Base-by-base conservation (phyloP, 2,888 invertebrate species). In the Masnerella sp. region DNA sequence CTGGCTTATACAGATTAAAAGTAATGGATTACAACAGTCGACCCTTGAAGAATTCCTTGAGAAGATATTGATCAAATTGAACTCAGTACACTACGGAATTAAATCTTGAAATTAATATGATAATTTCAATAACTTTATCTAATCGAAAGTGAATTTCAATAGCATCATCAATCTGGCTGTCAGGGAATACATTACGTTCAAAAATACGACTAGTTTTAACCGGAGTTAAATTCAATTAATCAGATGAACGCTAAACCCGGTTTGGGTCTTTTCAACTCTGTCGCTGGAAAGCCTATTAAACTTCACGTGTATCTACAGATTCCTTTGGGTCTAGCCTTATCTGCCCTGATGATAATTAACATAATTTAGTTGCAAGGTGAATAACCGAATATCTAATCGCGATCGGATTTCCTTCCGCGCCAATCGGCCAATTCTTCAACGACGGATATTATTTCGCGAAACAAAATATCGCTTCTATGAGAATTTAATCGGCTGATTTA, bases 401-500 rank as follows among this genome's bases (percentile, higher is more conserved):
- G 28, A 9, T 9, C 8, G 9, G n/a, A 40, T 42, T 51, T 62
- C 49, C 49, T 49, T 40, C 11, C 20, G n/a, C 5, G 7, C 15
- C 30, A 22, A 51, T 52, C n/a, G 52, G 22, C 45, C 47, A 49
- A 9, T 17, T 56, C 42, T 14, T n/a, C n/a, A n/a, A n/a, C 30
- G 28, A 18, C 30, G 54, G 38, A 54, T 64, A 64, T 64, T 54
- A 45, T 54, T 64, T 36, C 45, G 54, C 61, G 25, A 74, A 70
- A 70, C 45, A 54, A 67, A 61, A 59, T 61, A 62, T 71, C 68
- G 59, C 64, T 54, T 58, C 64, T 68, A 71, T 61, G 68, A 59
- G 71, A 68, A 64, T 68, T 68, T 75, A 68, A 75, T 72, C 71
- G 71, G 30, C 68, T 75, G 71, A 75, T 75, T 71, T 64, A 75